Evolutionary conservation across 2,888 invertebrate genomes (phyloP), one percentile per base, ranked within the genome.

Genomic region (Nineta flava): DNA sequence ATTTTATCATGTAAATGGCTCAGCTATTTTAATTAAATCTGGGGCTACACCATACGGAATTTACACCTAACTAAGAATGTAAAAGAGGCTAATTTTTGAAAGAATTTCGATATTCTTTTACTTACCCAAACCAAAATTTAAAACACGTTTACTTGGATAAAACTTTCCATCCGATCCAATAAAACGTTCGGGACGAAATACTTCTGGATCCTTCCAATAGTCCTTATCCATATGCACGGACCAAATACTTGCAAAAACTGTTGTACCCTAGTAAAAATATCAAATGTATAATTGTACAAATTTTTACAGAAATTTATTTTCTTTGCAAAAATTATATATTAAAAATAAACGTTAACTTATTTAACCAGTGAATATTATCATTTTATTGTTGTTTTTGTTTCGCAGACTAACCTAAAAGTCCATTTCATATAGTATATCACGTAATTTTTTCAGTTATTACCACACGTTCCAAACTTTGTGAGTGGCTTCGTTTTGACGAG

Each of bases 161-260:
- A 67, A 50, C 48, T 61, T 59, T 41, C 66, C 66, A 26, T 63
- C 53, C 0, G 58, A 54, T 55, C 69, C 62, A 7, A 83, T 58
- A 58, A 81, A 81, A 53, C 83, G 67, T 58, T 81, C 79, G 0
- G 83, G 83, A 3, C 73, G 66, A 58, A 82, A 83, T 2, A 57
- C 62, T 21, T 76, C 65, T 0, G 83, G 81, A 56, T 82, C 75
- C 0, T 66, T 65, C 75, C 78, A 83, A 51, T 74, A 66, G 1
- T 67, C 58, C 21, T 69, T 62, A 57, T 80, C 75, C 61, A 73
- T 70, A 56, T 77, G 71, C 5, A 79, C 69, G 2, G 75, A 72
- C 55, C 73, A 56, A 44, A 58, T 45, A 55, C 59, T 62, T 9
- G 65, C 57, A 51, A 66, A 56, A 46, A 66, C 56, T 35, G 64